phyloP scores from a whole-genome alignment of 2,888 invertebrate genomes.

The Platycnemis pennipes region DNA sequence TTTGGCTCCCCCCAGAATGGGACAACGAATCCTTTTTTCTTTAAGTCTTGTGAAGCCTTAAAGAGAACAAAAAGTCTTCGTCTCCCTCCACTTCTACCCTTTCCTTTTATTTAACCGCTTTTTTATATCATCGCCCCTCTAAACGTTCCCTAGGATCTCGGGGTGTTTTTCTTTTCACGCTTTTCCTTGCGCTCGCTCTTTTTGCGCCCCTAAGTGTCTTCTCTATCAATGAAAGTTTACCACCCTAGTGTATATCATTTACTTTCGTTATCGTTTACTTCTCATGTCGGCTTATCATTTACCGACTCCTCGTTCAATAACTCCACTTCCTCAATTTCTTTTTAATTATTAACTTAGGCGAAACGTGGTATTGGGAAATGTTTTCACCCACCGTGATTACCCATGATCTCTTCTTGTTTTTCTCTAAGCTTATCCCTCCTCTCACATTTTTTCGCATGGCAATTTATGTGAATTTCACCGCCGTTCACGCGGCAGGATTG shows the following conservation, averaged over 20 bases:
- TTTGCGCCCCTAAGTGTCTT: slow-evolving; percentile 49
- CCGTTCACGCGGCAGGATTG: no score
- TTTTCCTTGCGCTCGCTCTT: neutral
- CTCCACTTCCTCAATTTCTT: no score
- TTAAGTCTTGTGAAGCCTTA: neutral
- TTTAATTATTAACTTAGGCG: no score
- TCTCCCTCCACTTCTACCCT: neutral
- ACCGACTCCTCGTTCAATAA: no score
- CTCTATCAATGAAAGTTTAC: slow-evolving; percentile 15
- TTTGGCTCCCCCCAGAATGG: neutral
- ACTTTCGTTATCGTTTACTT: neutral
- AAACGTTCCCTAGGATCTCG: no score
- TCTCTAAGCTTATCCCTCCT: no score
- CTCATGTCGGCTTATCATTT: neutral
- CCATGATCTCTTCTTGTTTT: no score
- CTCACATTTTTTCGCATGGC: no score
- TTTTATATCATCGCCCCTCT: neutral
- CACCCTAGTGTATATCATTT: no score
- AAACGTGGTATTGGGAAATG: no score
- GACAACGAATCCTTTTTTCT: neutral
- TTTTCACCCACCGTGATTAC: no score
- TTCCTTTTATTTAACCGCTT: neutral
- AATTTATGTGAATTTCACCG: no score
- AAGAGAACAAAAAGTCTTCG: neutral
- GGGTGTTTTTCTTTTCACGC: neutral